These are phyloP conservation scores for Buathra laborator DNA, from an alignment of 2,888 invertebrate genomes.

Conservation along the genomic window DNA sequence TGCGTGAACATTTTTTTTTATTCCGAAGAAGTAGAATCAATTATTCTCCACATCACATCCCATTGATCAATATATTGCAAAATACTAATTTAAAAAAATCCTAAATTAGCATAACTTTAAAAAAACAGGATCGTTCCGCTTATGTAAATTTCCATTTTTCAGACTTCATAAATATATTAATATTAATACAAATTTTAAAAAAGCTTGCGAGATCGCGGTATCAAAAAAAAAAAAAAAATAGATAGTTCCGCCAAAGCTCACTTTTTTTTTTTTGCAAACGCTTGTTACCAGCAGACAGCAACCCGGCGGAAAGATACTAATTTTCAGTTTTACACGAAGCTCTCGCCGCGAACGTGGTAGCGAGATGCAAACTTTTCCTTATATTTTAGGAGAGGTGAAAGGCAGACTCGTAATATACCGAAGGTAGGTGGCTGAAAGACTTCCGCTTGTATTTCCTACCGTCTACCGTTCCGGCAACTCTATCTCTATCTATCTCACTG, in stretches of 20 bases:
- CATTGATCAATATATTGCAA: no score
- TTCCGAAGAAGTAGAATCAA: no score
- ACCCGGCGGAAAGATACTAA: constrained; percentile 1
- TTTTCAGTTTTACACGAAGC: constrained; percentile 8
- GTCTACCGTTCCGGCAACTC: constrained; percentile 14
- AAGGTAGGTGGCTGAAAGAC: constrained; percentile 39
- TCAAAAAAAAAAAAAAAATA: not conserved
- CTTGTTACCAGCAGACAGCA: not conserved
- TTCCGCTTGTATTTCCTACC: constrained; percentile 32
- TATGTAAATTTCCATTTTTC: not conserved
- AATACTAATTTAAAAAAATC: no score
- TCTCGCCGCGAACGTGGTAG: not conserved
- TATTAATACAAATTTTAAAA: not conserved
- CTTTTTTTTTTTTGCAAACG: not conserved
- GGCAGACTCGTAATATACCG: constrained; percentile 23
- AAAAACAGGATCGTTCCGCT: no score
- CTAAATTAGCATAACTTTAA: no score
- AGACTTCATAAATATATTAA: no score
- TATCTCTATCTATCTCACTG: constrained; percentile 14
- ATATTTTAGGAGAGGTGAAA: constrained; percentile 29
- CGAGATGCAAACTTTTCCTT: constrained; percentile 31
- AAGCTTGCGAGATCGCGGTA: not conserved
- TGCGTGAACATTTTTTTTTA: no score
- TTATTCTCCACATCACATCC: no score
- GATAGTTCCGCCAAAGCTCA: not conserved